Conservation (phyloP, 1,140 invertebrate species). For the Dendrolimus punctatus region DNA sequence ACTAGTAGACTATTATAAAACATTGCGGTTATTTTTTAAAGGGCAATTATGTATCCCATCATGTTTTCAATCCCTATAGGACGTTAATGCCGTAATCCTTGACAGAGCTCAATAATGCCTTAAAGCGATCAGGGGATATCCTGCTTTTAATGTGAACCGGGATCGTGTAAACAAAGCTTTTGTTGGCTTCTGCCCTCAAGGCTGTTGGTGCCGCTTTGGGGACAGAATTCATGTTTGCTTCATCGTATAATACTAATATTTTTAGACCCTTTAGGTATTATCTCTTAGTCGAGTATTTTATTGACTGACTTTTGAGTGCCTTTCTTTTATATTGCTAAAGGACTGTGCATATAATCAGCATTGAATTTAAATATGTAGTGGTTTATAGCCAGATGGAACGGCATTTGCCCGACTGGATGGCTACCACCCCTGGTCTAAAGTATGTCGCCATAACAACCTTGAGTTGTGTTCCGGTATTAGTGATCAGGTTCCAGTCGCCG, state of each 20-base stretch:
- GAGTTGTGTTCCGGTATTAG: too few species aligned
- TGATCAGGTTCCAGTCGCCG: too few species aligned
- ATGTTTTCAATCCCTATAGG: neutral
- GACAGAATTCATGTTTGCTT: neutral
- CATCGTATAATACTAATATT: neutral
- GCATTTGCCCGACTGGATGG: too few species aligned
- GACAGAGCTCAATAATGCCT: conserved; percentile 38
- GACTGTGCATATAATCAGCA: too few species aligned
- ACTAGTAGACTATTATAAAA: conserved; percentile 8
- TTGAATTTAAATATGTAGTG: too few species aligned
- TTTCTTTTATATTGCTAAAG: too few species aligned
- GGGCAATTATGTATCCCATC: neutral
- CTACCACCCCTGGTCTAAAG: too few species aligned
- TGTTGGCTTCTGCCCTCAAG: conserved; percentile 38
- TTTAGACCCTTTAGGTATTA: too few species aligned
- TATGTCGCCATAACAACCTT: too few species aligned
- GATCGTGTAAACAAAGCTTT: conserved; percentile 43
- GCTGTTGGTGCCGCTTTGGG: conserved; percentile 3
- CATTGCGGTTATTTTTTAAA: conserved; percentile 9
- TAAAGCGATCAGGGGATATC: conserved; percentile 30
- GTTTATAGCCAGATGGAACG: too few species aligned
- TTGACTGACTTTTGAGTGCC: too few species aligned
- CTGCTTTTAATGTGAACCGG: conserved; percentile 35
- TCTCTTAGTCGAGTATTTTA: too few species aligned
- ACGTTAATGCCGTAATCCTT: conserved; percentile 29